Evolutionary conservation across 2,797 vertebrate genomes (phyloP), one percentile per base, ranked within the genome.

Genomic region (Clarias fuscus): DNA sequence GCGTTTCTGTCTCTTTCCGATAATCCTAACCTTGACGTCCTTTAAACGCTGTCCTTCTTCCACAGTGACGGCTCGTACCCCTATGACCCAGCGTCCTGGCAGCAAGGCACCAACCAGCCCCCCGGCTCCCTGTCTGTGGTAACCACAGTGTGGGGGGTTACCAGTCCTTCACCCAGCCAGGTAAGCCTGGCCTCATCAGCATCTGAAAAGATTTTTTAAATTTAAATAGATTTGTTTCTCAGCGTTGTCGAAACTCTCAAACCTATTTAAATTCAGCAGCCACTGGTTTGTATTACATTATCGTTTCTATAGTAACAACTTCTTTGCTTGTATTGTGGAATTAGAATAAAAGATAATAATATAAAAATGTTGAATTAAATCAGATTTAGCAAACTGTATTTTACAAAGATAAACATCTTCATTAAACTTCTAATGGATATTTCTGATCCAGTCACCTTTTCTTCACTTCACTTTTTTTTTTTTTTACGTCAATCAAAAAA

Each of bases 111-210:
- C 96, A 96, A 96, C 95, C 97, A 98, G 95, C 97, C 97, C 0
- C 89, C 97, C 82, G 97, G 97, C 93, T 97, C 97, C 92, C 97
- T 98, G 92, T 98, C 98, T 43, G 97, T 98, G 94, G 98, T 99
- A 95, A 99, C 98, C 90, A 99, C 97, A 33, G 97, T 98, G 95
- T 99, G 97, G 98, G 98, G 98, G 90, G 96, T 99, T 88, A 97
- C 97, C 96, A 98, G 96, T 96, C 95, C 97, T 85, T 97, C 97
- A 85, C 97, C 96, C 95, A 98, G 96, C 94, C 98, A 99, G 97
- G 98, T 99, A 96, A 94, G 85, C 40, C 67, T 78, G 70, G n/a
- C 40, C 17, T 71, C 62, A 71, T 53, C 18, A 83, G 11, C 71
- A 24, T 87, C 18, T 27, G 48, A 20, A 53, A 3, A 43, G 40